A percentile compares a stretch with the other conserved stretches of the same genome.
These are phyloP conservation scores for Ormyrus thymus DNA, from an alignment of 2,888 invertebrate genomes.

Conservation along the genomic window DNA sequence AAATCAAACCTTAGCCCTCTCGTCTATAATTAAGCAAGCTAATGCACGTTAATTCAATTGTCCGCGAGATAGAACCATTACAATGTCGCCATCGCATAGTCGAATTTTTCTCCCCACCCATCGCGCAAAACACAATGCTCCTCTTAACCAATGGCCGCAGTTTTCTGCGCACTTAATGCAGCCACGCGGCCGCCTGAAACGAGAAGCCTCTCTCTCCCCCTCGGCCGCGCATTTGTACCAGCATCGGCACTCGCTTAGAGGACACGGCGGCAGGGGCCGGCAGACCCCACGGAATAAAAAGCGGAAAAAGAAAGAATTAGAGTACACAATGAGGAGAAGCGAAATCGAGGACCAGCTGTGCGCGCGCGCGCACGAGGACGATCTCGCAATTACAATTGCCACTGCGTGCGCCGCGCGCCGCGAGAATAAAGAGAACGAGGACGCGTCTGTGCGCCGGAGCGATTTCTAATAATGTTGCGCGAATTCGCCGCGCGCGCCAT, in stretches of 20 bases:
- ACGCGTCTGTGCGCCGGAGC: constrained; percentile 6
- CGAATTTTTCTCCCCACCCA: too few species aligned
- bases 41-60: too few species aligned
- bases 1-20: too few species aligned
- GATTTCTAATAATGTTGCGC: constrained; percentile 36
- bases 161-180: too few species aligned
- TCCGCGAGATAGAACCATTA: too few species aligned
- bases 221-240: constrained; percentile 42
- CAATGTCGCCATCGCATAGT: too few species aligned
- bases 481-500: constrained; percentile 36
- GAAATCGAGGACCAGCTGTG: constrained; percentile 49
- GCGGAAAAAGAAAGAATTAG: too few species aligned
- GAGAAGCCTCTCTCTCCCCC: neutral
- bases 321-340: neutral
- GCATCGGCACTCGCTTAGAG: constrained; percentile 28
- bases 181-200: too few species aligned
- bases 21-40: too few species aligned
- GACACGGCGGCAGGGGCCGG: neutral
- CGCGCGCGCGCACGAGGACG: neutral
- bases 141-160: too few species aligned
- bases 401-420: neutral
- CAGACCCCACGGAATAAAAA: too few species aligned
- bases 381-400: neutral
- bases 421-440: neutral
- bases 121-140: too few species aligned